Conservation (phyloP, 2,888 invertebrate species). For the Sminthurides aquaticus region DNA sequence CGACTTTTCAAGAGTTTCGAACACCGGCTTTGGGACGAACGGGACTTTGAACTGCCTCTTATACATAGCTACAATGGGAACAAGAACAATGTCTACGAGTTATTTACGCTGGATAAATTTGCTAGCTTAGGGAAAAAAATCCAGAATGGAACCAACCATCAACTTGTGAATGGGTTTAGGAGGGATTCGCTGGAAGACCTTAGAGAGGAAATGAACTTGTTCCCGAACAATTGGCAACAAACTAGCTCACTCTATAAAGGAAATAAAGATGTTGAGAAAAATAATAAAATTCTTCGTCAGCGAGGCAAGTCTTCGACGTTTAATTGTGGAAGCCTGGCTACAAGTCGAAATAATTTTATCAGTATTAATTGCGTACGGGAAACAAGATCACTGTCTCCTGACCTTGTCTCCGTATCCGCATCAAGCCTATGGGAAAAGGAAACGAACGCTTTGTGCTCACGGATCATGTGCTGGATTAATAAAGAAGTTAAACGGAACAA, state of each 20-base stretch:
- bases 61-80: slow-evolving; percentile 8
- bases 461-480: slow-evolving; percentile 42
- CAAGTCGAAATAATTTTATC: background rate
- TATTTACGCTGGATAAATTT: slow-evolving; percentile 6
- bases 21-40: background rate
- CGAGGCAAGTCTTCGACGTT: background rate
- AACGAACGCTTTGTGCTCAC: slow-evolving; percentile 30
- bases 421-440: slow-evolving; percentile 14
- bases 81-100: slow-evolving; percentile 1
- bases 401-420: slow-evolving; percentile 6
- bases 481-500: slow-evolving; percentile 30
- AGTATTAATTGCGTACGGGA: slow-evolving; percentile 7
- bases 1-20: slow-evolving; percentile 21
- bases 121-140: background rate
- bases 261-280: slow-evolving; percentile 1
- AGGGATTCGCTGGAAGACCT: background rate
- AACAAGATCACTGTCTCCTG: slow-evolving; percentile 21
- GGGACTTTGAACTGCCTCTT: slow-evolving; percentile 17
- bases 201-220: background rate
- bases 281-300: background rate
- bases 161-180: background rate
- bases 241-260: slow-evolving; percentile 17
- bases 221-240: slow-evolving; percentile 18
- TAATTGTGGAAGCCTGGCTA: background rate
- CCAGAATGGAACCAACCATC: background rate